Conservation (phyloP, 2,113 vertebrate genomes). For the Pongo pygmaeus region DNA sequence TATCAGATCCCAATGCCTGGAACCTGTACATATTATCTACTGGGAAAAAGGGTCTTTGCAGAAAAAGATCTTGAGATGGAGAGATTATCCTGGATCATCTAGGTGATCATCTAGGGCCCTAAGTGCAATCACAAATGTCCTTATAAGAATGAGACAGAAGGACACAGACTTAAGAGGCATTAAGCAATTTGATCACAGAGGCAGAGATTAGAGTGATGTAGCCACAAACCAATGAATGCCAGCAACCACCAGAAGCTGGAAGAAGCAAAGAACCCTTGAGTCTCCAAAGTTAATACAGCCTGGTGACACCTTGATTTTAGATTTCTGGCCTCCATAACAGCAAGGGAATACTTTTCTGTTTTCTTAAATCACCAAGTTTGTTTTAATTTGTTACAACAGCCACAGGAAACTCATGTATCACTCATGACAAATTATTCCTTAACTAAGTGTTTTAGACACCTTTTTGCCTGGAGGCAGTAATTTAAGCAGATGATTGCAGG, state of each 20-base stretch:
- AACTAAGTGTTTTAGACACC: not conserved
- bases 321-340: not conserved
- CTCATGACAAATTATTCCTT: not conserved
- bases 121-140: not conserved
- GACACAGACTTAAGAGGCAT: not conserved
- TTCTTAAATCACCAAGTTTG: not conserved
- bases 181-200: not conserved
- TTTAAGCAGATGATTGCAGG: not conserved
- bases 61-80: not conserved
- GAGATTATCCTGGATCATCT: not conserved
- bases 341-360: not conserved
- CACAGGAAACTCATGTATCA: not conserved
- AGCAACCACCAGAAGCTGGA: not conserved
- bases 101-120: not conserved
- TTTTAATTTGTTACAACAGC: not conserved
- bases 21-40: not conserved
- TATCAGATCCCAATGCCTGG: not conserved
- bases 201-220: rapidly evolving
- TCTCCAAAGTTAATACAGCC: not conserved
- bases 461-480: not conserved
- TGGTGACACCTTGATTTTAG: not conserved
- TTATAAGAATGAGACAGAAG: not conserved
- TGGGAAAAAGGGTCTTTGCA: not conserved
- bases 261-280: not conserved
- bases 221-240: not conserved